Conservation (phyloP, 1,140 invertebrate species). For the Drosophila carrolli region DNA sequence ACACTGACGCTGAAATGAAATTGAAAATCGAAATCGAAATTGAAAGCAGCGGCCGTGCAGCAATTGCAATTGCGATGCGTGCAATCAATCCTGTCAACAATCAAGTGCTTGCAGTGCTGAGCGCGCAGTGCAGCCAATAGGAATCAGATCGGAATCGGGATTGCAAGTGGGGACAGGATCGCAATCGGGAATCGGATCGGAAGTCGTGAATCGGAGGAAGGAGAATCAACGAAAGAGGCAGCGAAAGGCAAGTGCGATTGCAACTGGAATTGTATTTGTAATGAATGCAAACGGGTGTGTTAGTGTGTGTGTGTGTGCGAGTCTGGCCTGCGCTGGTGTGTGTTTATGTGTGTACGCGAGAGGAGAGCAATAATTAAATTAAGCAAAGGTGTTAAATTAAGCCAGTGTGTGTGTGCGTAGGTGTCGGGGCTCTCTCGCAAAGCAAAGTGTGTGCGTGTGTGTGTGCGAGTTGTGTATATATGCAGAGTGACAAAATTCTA, state of each 20-base stretch:
- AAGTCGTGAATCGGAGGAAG: constrained; percentile 31
- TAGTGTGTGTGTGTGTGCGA: constrained; percentile 26
- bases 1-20: constrained; percentile 1
- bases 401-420: constrained; percentile 45
- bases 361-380: constrained; percentile 77
- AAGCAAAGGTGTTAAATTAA: constrained; percentile 70
- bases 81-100: constrained; percentile 14
- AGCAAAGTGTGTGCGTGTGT: constrained; percentile 20
- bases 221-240: constrained; percentile 16
- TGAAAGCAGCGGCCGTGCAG: constrained; percentile 13
- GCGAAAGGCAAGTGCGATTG: constrained; percentile 28
- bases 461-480: constrained; percentile 68
- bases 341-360: constrained; percentile 59
- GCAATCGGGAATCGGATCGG: constrained; percentile 25
- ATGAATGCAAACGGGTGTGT: constrained; percentile 47
- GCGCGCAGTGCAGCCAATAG: constrained; percentile 9
- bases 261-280: constrained; percentile 37
- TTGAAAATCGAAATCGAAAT: constrained; percentile 11
- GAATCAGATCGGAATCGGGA: constrained; percentile 7
- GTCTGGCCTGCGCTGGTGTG: constrained; percentile 42
- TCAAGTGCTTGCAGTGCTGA: constrained; percentile 1
- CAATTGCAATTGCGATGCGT: constrained; percentile 17
- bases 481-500: constrained; percentile 73
- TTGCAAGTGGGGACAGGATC: constrained; percentile 2
- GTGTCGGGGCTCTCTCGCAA: constrained; percentile 38